Evolutionary conservation across 37 sponge, comb jelly and placozoan species (phyloP), one percentile per base, ranked within the genome.

Genomic region (Eunapius fragilis): DNA sequence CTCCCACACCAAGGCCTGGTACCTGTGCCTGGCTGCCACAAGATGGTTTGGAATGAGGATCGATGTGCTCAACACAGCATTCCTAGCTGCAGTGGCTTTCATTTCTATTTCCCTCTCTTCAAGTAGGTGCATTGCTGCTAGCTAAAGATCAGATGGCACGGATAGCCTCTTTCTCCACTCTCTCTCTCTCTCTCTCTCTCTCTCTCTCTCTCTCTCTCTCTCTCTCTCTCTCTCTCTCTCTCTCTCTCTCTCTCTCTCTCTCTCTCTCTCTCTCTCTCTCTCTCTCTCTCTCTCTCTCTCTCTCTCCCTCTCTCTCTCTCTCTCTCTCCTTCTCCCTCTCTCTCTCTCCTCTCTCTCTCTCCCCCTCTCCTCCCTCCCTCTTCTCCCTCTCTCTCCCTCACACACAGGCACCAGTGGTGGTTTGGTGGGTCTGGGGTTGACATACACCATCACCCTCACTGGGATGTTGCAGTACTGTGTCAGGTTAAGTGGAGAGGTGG

Each of bases 401-500:
- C 14, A n/a, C 19, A 27, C 47, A 86, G 82, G 25, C 25, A 35
- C 80, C 33, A 80, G 79, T 87, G 81, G 80, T 68, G 91, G 88
- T 22, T 70, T 87, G 74, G 82, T 95, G 2, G 88, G 96, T 2
- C 83, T 95, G 31, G 90, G 91, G 38, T 74, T 95, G 7, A 81
- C 88, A n/a, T 95, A 95, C 77, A 68, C 85, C 2, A 67, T 92
- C 14, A 84, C 93, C 30, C 88, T 95, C 48, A 82, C 75, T 49
- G 93, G 93, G 13, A 90, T 90, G 88, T 81, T 95, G 11, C 96
- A 95, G 76, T 95, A 91, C 68, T 82, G 87, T 45, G 84, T 95
- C 45, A 80, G 96, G 74, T 45, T 83, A 41, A 90, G 96, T 86
- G 89, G 91, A 35, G 96, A 95, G 67, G 91, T 95, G 48, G 96